Percentiles rank a stretch among this genome's conserved stretches.
These are phyloP conservation scores for Syrmaticus mikado DNA, from an alignment of 2,113 vertebrate species.

Conservation along the genomic window DNA sequence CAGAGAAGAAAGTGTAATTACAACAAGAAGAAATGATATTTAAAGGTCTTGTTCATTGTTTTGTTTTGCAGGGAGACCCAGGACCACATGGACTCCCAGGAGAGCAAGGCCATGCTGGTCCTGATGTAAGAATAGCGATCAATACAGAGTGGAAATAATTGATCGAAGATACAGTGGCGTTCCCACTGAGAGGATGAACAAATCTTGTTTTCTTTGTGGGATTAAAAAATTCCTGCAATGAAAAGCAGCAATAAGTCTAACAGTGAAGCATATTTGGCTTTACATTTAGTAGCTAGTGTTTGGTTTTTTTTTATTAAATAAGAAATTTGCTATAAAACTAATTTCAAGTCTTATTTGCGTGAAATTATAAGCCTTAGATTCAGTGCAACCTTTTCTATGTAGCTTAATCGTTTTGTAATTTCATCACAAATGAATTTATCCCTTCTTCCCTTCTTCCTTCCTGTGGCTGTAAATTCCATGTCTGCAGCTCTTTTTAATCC, in stretches of 20 bases:
- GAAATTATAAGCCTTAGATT: background rate
- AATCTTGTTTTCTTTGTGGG: background rate
- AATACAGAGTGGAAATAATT: background rate
- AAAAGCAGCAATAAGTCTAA: background rate
- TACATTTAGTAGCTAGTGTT: background rate
- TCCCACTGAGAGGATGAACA: background rate
- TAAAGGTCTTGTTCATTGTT: background rate
- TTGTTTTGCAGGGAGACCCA: constrained; percentile 66
- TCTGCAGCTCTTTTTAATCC: background rate
- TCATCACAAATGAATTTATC: background rate
- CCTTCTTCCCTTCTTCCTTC: background rate
- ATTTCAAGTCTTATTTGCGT: background rate
- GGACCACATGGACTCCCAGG: constrained; percentile 45
- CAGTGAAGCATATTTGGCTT: background rate
- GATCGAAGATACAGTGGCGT: background rate
- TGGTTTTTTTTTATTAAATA: background rate
- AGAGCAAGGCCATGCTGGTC: constrained; percentile 42
- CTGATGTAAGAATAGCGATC: constrained; percentile 38
- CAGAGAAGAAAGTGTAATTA: background rate
- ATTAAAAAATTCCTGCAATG: background rate
- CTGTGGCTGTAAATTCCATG: background rate
- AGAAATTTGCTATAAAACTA: background rate
- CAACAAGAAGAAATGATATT: background rate
- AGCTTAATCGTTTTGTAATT: background rate
- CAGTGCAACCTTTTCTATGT: background rate